phyloP scores from a whole-genome alignment of 1,140 invertebrate genomes.

The Papilio dardanus region DNA sequence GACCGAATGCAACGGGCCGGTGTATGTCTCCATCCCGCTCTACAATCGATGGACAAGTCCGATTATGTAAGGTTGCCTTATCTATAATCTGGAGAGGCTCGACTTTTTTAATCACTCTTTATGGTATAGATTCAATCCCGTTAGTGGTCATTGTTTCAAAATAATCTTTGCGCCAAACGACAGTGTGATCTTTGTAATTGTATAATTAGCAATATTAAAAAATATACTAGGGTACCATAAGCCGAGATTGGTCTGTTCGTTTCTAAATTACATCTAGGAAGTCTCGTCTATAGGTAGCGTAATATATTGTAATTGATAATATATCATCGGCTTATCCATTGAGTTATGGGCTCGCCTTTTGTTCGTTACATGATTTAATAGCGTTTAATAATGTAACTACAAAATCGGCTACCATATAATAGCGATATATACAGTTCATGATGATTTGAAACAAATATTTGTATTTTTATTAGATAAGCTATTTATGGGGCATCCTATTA shows the following conservation, averaged over 20 bases:
- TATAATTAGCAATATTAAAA: background rate
- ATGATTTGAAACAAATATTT: too few relatives aligned
- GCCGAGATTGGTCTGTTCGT: background rate
- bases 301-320: background rate
- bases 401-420: too few relatives aligned
- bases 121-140: background rate
- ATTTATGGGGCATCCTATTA: too few relatives aligned
- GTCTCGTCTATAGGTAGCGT: background rate
- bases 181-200: too few relatives aligned
- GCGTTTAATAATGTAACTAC: too few relatives aligned
- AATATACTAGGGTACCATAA: too few relatives aligned
- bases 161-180: background rate
- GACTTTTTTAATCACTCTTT: conserved; percentile 22
- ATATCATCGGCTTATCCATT: conserved; percentile 1
- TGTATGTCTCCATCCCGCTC: conserved; percentile 40
- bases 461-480: too few relatives aligned
- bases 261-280: background rate
- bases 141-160: background rate
- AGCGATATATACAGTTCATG: too few relatives aligned
- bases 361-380: background rate
- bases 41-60: conserved; percentile 28
- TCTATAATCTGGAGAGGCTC: conserved; percentile 27
- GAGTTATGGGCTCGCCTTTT: conserved; percentile 12
- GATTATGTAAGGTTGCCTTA: conserved; percentile 32
- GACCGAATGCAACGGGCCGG: conserved; percentile 49